Base-by-base conservation (phyloP, 2,113 vertebrate species). In the Athene cunicularia region DNA sequence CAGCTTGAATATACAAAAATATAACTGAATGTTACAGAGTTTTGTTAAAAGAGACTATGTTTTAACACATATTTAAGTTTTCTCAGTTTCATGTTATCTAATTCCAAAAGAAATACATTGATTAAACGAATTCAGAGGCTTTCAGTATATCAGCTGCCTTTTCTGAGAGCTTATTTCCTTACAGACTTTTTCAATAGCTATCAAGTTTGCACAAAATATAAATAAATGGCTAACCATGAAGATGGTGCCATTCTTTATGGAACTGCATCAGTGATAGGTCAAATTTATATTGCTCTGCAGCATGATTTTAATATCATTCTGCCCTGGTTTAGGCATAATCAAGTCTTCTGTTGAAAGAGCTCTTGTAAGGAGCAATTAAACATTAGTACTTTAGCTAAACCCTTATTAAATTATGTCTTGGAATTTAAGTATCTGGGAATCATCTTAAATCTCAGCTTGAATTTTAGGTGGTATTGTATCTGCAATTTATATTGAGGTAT, bases 401-500 rank as follows among this genome's bases (percentile, higher is more conserved):
- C 45, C 60, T 26, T 93, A 94, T 97, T 97, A 96, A 97, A 97
- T 98, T 98, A 97, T 93, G 90, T 37, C 71, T 92, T 77, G 72
- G 87, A 91, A 97, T 97, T 96, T 95, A 97, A 97, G 94, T 98
- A 97, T 87, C 86, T 95, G 80, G 32, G 93, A 94, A 94, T 96
- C 89, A 87, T 92, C 96, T 96, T 96, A 98, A 98, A 97, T 98
- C 96, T 98, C 72, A 92, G 75, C 91, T 94, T 90, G 73, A 92
- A 75, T 96, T 97, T 93, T 82, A 92, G 64, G 63, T 77, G 41
- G 45, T 93, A 81, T 95, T 86, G 76, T 86, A 93, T 64, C 43
- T 58, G 76, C 90, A 93, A 96, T 96, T 85, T 96, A 77, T 93
- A 95, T 50, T 91, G 83, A 94, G 37, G 52, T 95, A 52, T 53